Percentiles rank a stretch among this genome's conserved stretches.
These are phyloP conservation scores for Campylorhamphus procurvoides DNA, from an alignment of 2,113 vertebrate species.

Conservation along the genomic window DNA sequence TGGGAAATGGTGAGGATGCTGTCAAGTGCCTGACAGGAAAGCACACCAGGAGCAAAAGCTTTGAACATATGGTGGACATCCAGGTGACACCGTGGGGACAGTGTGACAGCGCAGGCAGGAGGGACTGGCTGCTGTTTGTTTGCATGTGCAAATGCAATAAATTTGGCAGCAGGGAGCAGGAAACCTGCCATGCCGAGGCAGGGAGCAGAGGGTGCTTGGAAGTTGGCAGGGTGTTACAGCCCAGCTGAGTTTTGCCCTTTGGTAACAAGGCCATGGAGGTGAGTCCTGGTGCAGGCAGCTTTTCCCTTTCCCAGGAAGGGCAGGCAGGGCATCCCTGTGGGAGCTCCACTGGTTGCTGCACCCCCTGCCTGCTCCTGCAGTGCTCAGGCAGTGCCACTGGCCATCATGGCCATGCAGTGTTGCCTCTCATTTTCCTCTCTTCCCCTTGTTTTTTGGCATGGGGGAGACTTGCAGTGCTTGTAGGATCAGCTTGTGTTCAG, in stretches of 20 bases:
- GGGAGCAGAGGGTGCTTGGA: not conserved
- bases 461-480: not conserved
- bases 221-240: not conserved
- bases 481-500: accelerated
- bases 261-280: not conserved
- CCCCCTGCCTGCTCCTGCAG: not conserved
- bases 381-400: not conserved
- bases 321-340: accelerated
- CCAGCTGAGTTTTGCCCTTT: not conserved
- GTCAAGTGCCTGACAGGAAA: not conserved
- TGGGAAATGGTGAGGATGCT: not conserved
- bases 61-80: not conserved
- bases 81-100: not conserved
- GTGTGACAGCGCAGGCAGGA: not conserved
- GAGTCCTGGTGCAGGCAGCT: not conserved
- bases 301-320: not conserved
- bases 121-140: not conserved
- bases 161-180: not conserved
- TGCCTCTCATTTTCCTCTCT: not conserved
- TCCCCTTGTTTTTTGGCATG: not conserved
- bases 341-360: accelerated
- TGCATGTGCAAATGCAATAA: not conserved
- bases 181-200: not conserved
- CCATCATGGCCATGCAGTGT: accelerated
- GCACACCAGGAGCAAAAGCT: not conserved